A percentile compares a stretch with the other conserved stretches of the same genome.
These are phyloP conservation scores for Apomyelois bistriatella DNA, from an alignment of 2,888 invertebrate species.

Conservation along the genomic window DNA sequence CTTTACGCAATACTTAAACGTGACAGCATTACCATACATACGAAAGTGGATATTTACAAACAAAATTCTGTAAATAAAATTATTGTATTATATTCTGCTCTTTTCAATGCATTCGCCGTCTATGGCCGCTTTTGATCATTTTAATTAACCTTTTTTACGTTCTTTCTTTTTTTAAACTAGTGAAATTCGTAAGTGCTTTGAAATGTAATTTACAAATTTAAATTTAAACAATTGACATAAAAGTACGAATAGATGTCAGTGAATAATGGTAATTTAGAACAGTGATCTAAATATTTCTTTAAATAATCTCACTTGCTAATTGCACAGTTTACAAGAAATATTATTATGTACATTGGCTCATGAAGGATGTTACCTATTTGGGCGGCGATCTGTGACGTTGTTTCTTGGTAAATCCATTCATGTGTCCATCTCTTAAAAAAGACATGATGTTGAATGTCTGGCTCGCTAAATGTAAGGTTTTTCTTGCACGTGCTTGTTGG, in stretches of 20 bases:
- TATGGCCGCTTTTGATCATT: too few species aligned
- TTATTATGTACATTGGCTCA: conserved; percentile 30
- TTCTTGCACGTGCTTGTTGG: not conserved
- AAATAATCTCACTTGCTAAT: conserved; percentile 15
- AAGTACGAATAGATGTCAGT: too few species aligned
- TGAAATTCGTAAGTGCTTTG: too few species aligned
- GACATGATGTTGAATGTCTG: not conserved
- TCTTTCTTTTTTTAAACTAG: too few species aligned
- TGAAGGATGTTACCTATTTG: conserved; percentile 30
- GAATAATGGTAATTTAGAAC: too few species aligned
- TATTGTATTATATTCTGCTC: too few species aligned
- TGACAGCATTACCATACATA: not conserved
- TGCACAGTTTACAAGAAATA: conserved; percentile 25
- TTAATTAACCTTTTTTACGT: too few species aligned
- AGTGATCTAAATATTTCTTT: conserved; percentile 2
- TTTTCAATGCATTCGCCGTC: too few species aligned
- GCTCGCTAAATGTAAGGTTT: not conserved
- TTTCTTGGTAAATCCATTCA: conserved; percentile 54
- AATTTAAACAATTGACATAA: too few species aligned
- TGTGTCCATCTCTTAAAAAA: conserved; percentile 55
- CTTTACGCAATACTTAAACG: not conserved
- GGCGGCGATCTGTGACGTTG: conserved; percentile 45
- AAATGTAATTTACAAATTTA: too few species aligned
- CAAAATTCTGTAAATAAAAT: too few species aligned
- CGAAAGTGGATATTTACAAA: not conserved